Evolutionary conservation across 37 sponge, comb jelly and placozoan species (phyloP).

Genomic region (Halisarca cf. caerulea): DNA sequence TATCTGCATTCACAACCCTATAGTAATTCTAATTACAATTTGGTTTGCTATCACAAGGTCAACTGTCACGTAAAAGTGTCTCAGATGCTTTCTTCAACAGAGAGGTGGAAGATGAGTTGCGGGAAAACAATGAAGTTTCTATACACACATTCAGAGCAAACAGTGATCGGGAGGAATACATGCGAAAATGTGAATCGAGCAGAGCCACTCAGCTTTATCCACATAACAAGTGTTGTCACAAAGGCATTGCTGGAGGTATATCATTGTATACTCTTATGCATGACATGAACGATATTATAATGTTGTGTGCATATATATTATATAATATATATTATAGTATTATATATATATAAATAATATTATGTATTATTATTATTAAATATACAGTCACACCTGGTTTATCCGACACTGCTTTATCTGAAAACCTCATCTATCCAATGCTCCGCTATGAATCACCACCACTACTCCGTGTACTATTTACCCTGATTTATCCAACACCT

Average conservation of each 20-base stretch:
- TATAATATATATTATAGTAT: background rate
- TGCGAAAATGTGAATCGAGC: background rate
- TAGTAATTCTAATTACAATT: no score
- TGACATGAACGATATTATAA: background rate
- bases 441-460: no score
- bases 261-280: no score
- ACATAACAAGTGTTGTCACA: background rate
- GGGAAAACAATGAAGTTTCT: background rate
- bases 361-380: no score
- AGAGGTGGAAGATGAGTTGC: background rate
- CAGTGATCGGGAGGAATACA: background rate
- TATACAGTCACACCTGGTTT: no score
- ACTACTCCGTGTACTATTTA: no score
- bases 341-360: background rate
- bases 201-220: background rate
- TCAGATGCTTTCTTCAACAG: constrained; percentile 2
- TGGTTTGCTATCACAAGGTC: no score
- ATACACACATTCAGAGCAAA: background rate
- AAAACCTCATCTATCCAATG: no score
- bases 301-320: background rate
- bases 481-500: no score
- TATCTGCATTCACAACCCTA: no score
- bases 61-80: background rate
- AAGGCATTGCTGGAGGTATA: background rate
- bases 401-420: no score